Conservation (phyloP, 2,888 invertebrate species). For the Polymixis lichenea region DNA sequence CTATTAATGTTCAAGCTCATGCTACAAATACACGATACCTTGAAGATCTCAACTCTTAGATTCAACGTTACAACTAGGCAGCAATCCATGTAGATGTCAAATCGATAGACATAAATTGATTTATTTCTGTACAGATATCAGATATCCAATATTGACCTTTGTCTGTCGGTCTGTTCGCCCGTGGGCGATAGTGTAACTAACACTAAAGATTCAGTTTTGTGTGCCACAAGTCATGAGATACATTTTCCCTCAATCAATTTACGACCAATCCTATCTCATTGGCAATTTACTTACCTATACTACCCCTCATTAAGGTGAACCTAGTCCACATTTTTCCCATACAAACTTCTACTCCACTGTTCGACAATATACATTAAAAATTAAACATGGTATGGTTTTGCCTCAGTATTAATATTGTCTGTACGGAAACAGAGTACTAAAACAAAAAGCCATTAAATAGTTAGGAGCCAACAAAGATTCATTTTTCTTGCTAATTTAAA, state of each 20-base stretch:
- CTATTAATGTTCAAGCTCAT: neutral
- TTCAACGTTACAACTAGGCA: neutral
- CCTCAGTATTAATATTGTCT: no score
- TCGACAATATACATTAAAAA: no score
- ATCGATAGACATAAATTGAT: conserved; percentile 49
- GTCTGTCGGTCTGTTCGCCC: conserved; percentile 50
- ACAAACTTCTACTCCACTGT: no score
- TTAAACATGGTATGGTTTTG: no score
- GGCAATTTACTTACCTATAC: neutral
- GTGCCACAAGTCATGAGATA: conserved; percentile 45
- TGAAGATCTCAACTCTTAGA: conserved; percentile 1
- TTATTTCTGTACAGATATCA: conserved; percentile 61
- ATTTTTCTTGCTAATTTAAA: no score
- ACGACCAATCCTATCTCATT: neutral
- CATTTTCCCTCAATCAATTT: neutral
- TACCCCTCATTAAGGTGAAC: neutral
- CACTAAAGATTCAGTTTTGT: conserved; percentile 49
- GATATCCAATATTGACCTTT: conserved; percentile 66
- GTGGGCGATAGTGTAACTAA: conserved; percentile 52
- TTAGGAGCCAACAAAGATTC: no score
- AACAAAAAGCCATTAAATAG: no score
- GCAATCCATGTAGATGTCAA: conserved; percentile 16
- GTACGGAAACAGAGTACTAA: no score
- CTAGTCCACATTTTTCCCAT: no score
- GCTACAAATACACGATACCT: neutral